A percentile compares a stretch with the other conserved stretches of the same genome.
phyloP scores from a whole-genome alignment of 1,140 invertebrate species.

The Caerostris darwini region DNA sequence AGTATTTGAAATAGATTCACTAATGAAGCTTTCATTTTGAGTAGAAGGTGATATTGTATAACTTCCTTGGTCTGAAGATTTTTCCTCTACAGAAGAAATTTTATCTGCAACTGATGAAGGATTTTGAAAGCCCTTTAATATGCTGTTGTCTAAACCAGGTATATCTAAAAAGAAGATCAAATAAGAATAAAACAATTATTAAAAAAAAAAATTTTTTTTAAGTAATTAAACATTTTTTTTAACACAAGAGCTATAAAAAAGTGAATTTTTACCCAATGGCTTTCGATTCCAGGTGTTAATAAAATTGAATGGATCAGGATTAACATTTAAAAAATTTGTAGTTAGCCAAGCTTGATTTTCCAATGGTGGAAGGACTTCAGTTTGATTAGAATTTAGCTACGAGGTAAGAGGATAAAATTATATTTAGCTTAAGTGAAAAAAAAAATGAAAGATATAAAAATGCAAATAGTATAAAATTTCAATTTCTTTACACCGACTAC shows the following conservation, averaged over 20 bases:
- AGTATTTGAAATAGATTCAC: neutral
- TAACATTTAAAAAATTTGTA: neutral
- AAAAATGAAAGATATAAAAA: too few species aligned
- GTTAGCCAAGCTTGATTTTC: neutral
- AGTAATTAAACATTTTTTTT: too few species aligned
- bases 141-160: neutral
- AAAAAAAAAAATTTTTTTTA: too few species aligned
- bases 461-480: too few species aligned
- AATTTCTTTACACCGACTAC: too few species aligned
- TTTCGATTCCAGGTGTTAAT: conserved; percentile 72
- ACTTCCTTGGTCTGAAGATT: neutral
- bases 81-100: neutral
- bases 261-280: conserved; percentile 47
- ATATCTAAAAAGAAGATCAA: neutral
- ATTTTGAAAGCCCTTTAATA: neutral
- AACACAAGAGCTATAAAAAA: neutral
- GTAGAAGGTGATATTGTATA: neutral
- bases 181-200: neutral
- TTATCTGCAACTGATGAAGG: neutral
- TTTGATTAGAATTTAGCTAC: neutral
- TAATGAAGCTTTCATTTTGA: neutral
- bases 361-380: neutral
- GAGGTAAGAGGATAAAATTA: neutral
- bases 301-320: conserved; percentile 71
- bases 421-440: too few species aligned